Evolutionary conservation across 2,797 vertebrate genomes (phyloP).

Genomic region (Brotula barbata): DNA sequence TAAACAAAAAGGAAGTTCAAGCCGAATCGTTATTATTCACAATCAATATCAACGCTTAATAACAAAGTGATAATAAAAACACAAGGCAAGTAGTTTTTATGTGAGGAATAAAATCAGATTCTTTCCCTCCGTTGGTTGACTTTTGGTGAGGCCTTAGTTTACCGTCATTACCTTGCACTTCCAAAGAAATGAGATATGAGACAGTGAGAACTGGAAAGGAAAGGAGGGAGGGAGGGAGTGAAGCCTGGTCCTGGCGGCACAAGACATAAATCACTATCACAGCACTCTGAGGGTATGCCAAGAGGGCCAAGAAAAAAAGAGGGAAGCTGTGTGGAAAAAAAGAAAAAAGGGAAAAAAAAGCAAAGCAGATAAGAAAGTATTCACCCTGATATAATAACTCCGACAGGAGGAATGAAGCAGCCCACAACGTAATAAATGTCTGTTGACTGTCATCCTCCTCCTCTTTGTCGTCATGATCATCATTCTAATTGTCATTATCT

Average conservation of each 20-base stretch:
- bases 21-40: background rate
- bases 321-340: background rate
- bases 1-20: background rate
- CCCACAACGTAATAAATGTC: slow-evolving; percentile 31
- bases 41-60: background rate
- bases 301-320: slow-evolving; percentile 4
- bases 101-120: slow-evolving; percentile 3
- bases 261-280: slow-evolving; percentile 44
- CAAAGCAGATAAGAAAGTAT: slow-evolving; percentile 11
- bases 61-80: slow-evolving; percentile 3
- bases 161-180: slow-evolving; percentile 19
- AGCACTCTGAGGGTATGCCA: slow-evolving; percentile 15
- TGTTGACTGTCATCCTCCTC: slow-evolving; percentile 19
- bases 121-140: slow-evolving; percentile 8
- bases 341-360: background rate
- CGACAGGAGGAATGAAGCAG: slow-evolving; percentile 8
- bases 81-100: background rate
- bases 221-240: slow-evolving; percentile 30
- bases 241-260: slow-evolving; percentile 42
- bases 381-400: background rate
- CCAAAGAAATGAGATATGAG: slow-evolving; percentile 46
- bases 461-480: slow-evolving; percentile 23
- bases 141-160: too few species aligned
- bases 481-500: slow-evolving; percentile 17
- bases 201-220: slow-evolving; percentile 10